These are phyloP conservation scores for Harmothoe impar DNA, from an alignment of 2,888 invertebrate species.

Conservation along the genomic window DNA sequence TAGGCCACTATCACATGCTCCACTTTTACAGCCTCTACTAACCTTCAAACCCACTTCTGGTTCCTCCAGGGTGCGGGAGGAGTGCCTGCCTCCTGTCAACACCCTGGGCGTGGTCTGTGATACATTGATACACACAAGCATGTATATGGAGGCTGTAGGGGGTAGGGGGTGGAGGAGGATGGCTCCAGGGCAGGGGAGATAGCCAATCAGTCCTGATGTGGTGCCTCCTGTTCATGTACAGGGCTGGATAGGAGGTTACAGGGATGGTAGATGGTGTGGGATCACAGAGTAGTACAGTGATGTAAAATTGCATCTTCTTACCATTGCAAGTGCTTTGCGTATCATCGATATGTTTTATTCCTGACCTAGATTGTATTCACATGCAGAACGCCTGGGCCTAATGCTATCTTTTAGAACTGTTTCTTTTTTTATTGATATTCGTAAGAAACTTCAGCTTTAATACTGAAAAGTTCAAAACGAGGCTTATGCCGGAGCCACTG, in stretches of 20 bases:
- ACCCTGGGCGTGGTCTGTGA: background rate
- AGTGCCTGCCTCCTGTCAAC: background rate
- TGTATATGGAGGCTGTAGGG: background rate
- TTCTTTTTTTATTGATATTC: too few species aligned
- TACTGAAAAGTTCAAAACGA: too few species aligned
- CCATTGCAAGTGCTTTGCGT: too few species aligned
- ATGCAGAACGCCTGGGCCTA: too few species aligned
- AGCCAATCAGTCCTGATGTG: background rate
- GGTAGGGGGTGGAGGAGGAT: background rate
- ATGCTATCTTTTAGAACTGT: too few species aligned
- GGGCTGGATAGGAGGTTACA: background rate
- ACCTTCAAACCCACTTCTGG: conserved; percentile 23
- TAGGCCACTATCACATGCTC: conserved; percentile 17
- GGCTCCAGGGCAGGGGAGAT: background rate
- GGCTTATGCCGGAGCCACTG: too few species aligned
- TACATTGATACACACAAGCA: background rate
- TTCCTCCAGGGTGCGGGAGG: conserved; percentile 6
- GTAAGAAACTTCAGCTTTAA: too few species aligned
- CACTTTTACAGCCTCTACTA: background rate
- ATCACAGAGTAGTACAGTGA: too few species aligned
- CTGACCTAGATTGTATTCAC: too few species aligned
- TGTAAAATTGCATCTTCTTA: too few species aligned
- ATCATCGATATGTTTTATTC: too few species aligned
- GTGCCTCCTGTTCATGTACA: background rate
- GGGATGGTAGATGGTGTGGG: too few species aligned